phyloP scores from a whole-genome alignment of 2,797 vertebrate species.

The Siniperca obscura region DNA sequence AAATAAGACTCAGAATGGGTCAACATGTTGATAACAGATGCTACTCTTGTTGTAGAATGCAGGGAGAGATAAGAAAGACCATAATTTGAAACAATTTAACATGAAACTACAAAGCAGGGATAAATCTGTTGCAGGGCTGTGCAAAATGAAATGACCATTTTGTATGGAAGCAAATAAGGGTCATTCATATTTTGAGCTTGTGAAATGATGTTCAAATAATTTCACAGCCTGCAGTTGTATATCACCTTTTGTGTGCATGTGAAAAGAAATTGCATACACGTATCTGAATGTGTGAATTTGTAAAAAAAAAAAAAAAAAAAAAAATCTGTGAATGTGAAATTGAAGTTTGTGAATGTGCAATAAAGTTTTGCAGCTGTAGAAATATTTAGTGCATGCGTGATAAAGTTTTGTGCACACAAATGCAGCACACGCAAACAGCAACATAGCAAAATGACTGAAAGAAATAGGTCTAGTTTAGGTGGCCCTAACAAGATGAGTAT shows the following conservation, averaged over 20 bases:
- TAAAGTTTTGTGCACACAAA: not conserved
- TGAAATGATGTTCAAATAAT: too few species aligned
- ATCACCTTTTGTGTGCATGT: too few species aligned
- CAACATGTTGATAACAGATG: conserved; percentile 40
- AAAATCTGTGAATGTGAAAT: too few species aligned
- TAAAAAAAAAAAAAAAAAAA: too few species aligned
- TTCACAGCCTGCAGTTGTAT: too few species aligned
- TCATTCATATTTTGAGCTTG: too few species aligned
- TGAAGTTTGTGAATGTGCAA: too few species aligned
- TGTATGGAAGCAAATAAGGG: not conserved
- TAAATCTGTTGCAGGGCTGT: conserved; percentile 12
- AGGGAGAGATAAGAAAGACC: conserved; percentile 18
- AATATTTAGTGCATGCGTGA: too few species aligned
- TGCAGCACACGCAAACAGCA: not conserved
- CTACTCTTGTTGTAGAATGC: conserved; percentile 17
- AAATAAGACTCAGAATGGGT: conserved; percentile 5
- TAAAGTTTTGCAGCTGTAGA: too few species aligned
- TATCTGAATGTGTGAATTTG: too few species aligned
- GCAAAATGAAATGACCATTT: conserved; percentile 25
- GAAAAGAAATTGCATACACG: too few species aligned
- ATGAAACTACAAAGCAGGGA: conserved; percentile 25
- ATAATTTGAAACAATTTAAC: conserved; percentile 24
- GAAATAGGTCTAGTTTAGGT: not conserved
- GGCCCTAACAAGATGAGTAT: not conserved
- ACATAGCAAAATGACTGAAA: not conserved